phyloP scores from a whole-genome alignment of 1,140 invertebrate species.

The Ceratosolen solmsi region DNA sequence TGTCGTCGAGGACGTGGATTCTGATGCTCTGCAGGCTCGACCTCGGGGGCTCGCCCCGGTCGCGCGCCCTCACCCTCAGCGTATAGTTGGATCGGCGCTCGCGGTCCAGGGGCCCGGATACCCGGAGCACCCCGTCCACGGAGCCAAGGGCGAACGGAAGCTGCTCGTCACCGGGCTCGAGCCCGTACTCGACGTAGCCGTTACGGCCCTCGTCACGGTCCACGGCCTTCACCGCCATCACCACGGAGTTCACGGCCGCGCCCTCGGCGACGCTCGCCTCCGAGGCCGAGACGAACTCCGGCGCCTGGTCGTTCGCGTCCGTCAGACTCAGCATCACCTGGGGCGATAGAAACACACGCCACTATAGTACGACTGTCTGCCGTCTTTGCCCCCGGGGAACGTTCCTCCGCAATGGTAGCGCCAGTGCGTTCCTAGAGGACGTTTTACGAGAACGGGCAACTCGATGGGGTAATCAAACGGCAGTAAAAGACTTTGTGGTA shows the following conservation, averaged over 20 bases:
- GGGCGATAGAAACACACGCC: neutral
- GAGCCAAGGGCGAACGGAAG: conserved; percentile 88
- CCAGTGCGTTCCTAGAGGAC: neutral
- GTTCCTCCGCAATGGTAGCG: neutral
- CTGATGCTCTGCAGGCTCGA: conserved; percentile 80
- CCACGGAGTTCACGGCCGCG: conserved; percentile 89
- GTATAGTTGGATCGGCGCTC: conserved; percentile 88
- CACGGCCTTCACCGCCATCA: conserved; percentile 91
- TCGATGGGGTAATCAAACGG: conserved; percentile 2
- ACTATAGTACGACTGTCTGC: too few relatives aligned
- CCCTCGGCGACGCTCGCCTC: conserved; percentile 88
- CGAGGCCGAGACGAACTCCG: conserved; percentile 89
- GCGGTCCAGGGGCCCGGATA: conserved; percentile 87
- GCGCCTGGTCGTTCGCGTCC: conserved; percentile 96
- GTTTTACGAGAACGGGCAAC: neutral
- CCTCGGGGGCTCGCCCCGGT: conserved; percentile 89
- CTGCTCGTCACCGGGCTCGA: conserved; percentile 72
- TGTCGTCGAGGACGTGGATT: conserved; percentile 90
- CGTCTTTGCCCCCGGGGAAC: too few relatives aligned
- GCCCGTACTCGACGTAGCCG: conserved; percentile 91
- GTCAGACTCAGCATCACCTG: conserved; percentile 90
- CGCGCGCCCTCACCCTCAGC: conserved; percentile 86
- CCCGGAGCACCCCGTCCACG: conserved; percentile 88
- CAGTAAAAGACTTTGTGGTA: neutral
- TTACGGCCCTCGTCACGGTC: conserved; percentile 96